These are phyloP conservation scores for Cryptocephalus primarius DNA, from an alignment of 2,888 invertebrate species.

Conservation along the genomic window DNA sequence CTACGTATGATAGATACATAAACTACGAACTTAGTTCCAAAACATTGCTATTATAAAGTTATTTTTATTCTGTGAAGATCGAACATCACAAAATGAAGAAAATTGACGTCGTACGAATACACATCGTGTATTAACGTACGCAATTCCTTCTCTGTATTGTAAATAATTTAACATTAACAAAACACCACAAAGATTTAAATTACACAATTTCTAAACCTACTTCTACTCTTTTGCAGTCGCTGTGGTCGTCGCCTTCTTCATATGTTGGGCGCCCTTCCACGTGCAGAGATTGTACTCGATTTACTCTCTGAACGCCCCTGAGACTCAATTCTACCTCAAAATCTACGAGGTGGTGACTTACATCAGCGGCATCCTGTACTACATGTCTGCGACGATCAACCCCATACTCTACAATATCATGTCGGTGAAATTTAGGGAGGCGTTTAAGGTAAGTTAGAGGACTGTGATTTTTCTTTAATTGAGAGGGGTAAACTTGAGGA, in stretches of 20 bases:
- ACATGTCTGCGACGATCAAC: slow-evolving; percentile 83
- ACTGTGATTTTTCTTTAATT: too few species aligned
- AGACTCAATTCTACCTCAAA: slow-evolving; percentile 23
- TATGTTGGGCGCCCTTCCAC: slow-evolving; percentile 90
- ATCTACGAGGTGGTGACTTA: slow-evolving; percentile 52
- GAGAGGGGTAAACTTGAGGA: too few species aligned
- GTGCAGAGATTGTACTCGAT: slow-evolving; percentile 78
- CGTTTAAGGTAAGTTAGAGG: slow-evolving; percentile 62
- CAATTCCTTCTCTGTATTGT: too few species aligned
- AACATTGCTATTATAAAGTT: too few species aligned
- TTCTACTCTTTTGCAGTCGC: slow-evolving; percentile 51
- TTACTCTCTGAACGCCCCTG: slow-evolving; percentile 37
- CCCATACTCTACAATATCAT: slow-evolving; percentile 87
- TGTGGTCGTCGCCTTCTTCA: slow-evolving; percentile 79
- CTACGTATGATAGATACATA: too few species aligned
- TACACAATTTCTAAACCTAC: neutral
- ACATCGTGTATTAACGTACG: too few species aligned
- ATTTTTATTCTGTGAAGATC: too few species aligned
- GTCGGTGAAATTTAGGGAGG: slow-evolving; percentile 85
- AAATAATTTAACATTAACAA: too few species aligned
- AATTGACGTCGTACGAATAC: too few species aligned
- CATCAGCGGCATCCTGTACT: slow-evolving; percentile 80
- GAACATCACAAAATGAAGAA: too few species aligned
- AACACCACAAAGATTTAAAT: neutral
- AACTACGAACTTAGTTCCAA: too few species aligned